Conservation (phyloP, 2,888 invertebrate species). For the Yponomeuta sedellus region DNA sequence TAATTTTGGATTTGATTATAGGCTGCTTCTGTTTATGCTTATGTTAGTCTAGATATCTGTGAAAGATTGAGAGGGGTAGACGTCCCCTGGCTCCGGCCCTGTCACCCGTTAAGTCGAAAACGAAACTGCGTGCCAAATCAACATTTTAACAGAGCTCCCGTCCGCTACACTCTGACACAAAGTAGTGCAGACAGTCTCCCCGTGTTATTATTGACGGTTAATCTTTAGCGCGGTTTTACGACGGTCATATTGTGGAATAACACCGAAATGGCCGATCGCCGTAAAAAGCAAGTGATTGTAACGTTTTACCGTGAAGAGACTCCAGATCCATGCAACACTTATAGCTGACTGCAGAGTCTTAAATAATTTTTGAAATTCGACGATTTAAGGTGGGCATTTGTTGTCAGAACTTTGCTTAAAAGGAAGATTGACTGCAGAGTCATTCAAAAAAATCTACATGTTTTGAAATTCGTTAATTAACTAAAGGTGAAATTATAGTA, state of each 20-base stretch:
- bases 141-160: not conserved
- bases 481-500: too few species aligned
- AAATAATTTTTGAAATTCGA: too few species aligned
- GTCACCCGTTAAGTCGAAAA: not conserved
- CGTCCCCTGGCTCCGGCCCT: not conserved
- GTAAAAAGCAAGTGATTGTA: not conserved
- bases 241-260: slow-evolving; percentile 14
- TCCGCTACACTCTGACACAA: slow-evolving; percentile 6
- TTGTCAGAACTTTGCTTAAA: too few species aligned
- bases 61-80: not conserved
- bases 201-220: slow-evolving; percentile 21
- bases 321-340: not conserved
- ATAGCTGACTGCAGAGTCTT: not conserved
- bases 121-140: not conserved
- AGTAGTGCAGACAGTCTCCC: slow-evolving; percentile 7
- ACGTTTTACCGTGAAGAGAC: slow-evolving; percentile 4
- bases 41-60: too few species aligned
- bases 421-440: too few species aligned
- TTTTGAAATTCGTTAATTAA: too few species aligned
- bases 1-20: too few species aligned
- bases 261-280: slow-evolving; percentile 3
- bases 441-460: too few species aligned
- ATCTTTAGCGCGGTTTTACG: slow-evolving; percentile 11
- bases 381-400: too few species aligned
- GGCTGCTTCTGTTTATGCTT: too few species aligned